Conservation (phyloP, 2,888 invertebrate species). For the Chirona hameri region DNA sequence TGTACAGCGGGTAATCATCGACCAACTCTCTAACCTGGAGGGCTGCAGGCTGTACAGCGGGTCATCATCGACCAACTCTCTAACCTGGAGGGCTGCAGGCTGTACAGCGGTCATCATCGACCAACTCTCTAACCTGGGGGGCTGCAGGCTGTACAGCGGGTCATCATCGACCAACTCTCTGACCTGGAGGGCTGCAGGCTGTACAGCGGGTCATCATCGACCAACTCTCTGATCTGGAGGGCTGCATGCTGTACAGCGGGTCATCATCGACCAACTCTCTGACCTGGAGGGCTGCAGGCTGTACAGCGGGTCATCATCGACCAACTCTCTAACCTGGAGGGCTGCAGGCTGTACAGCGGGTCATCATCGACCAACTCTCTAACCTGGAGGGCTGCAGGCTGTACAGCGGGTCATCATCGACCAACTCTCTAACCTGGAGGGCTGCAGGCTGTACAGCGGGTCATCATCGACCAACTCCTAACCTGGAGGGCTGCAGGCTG, state of each 20-base stretch:
- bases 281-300: constrained; percentile 74
- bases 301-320: constrained; percentile 94
- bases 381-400: constrained; percentile 65
- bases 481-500: no score
- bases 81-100: constrained; percentile 72
- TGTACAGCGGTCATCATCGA: constrained; percentile 92
- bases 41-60: constrained; percentile 84
- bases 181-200: no score
- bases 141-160: no score
- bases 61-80: constrained; percentile 75
- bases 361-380: no score
- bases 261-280: constrained; percentile 76
- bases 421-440: constrained; percentile 62
- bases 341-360: no score
- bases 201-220: no score
- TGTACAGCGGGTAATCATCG: no score
- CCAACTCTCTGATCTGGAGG: constrained; percentile 48
- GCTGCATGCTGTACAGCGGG: constrained; percentile 83
- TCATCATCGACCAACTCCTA: constrained; percentile 70
- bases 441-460: constrained; percentile 83
- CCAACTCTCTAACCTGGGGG: no score
- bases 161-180: constrained; percentile 69
- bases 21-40: constrained; percentile 45
- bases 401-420: constrained; percentile 93
- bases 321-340: neutral